These are phyloP conservation scores for Alethe castanea DNA, from an alignment of 2,113 vertebrate genomes.

Conservation along the genomic window DNA sequence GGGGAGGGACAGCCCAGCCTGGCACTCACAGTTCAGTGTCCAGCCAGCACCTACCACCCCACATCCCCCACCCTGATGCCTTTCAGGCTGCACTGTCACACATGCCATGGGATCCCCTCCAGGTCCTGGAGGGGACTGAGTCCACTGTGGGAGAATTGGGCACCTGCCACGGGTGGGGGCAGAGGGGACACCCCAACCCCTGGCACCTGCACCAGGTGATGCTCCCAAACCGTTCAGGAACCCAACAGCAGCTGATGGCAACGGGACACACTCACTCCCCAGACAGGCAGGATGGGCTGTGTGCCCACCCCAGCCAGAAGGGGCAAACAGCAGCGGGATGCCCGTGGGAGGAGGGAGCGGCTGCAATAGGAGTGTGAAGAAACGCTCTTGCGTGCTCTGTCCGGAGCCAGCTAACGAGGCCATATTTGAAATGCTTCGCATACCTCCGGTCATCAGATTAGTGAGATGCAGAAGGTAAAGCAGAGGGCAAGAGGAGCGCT, in stretches of 20 bases:
- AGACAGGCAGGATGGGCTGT: rapidly evolving
- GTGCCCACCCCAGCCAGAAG: rapidly evolving
- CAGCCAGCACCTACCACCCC: background rate
- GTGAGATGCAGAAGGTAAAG: constrained; percentile 62
- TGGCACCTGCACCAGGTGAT: rapidly evolving
- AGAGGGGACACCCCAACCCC: background rate
- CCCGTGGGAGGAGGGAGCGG: background rate
- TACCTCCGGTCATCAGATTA: constrained; percentile 69
- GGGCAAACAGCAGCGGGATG: background rate
- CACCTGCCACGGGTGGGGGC: background rate
- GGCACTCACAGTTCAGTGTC: background rate
- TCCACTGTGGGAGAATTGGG: rapidly evolving
- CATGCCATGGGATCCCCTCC: background rate
- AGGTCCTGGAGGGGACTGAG: background rate
- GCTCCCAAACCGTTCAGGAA: rapidly evolving
- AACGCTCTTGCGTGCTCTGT: constrained; percentile 50
- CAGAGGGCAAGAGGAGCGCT: constrained; percentile 53
- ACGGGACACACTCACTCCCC: background rate
- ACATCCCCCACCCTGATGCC: background rate
- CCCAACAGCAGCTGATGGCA: rapidly evolving
- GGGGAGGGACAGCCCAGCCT: background rate
- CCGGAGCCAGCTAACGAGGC: constrained; percentile 58
- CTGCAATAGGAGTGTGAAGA: constrained; percentile 26
- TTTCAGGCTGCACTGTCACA: rapidly evolving
- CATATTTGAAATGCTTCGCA: constrained; percentile 66